phyloP scores from a whole-genome alignment of 2,797 vertebrate species.

The Rhodeus uyekii region DNA sequence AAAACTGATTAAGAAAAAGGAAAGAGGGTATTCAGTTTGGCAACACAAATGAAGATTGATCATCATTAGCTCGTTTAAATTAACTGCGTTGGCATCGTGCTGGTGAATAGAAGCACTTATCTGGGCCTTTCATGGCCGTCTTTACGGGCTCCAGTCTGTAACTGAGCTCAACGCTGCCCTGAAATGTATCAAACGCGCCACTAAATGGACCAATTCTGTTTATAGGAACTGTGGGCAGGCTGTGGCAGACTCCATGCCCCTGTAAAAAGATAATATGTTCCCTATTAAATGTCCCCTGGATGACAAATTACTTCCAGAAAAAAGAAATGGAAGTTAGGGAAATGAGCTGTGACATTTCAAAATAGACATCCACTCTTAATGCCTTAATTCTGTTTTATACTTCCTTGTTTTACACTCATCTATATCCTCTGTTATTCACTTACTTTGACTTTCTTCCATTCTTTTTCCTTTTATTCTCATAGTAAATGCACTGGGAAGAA shows the following conservation, averaged over 20 bases:
- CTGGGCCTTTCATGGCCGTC: slow-evolving; percentile 54
- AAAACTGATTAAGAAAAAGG: slow-evolving; percentile 57
- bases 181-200: slow-evolving; percentile 70
- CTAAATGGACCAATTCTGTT: slow-evolving; percentile 80
- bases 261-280: slow-evolving; percentile 83
- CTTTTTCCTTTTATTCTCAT: not conserved
- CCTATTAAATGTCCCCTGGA: slow-evolving; percentile 80
- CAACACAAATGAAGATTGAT: slow-evolving; percentile 65
- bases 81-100: slow-evolving; percentile 49
- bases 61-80: slow-evolving; percentile 61
- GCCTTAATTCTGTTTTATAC: slow-evolving; percentile 63
- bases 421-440: not conserved
- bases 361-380: slow-evolving; percentile 69
- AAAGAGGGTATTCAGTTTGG: slow-evolving; percentile 63
- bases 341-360: slow-evolving; percentile 73
- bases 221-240: slow-evolving; percentile 78
- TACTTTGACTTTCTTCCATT: not conserved
- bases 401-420: slow-evolving; percentile 1
- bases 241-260: slow-evolving; percentile 78
- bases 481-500: not conserved
- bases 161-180: slow-evolving; percentile 65
- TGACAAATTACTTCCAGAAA: slow-evolving; percentile 83
- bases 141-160: slow-evolving; percentile 60
- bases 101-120: slow-evolving; percentile 60
- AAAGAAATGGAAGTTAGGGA: slow-evolving; percentile 72